A percentile compares a stretch with the other conserved stretches of the same genome.
These are phyloP conservation scores for Chloropsis hardwickii DNA, from an alignment of 2,113 vertebrate species.

Conservation along the genomic window DNA sequence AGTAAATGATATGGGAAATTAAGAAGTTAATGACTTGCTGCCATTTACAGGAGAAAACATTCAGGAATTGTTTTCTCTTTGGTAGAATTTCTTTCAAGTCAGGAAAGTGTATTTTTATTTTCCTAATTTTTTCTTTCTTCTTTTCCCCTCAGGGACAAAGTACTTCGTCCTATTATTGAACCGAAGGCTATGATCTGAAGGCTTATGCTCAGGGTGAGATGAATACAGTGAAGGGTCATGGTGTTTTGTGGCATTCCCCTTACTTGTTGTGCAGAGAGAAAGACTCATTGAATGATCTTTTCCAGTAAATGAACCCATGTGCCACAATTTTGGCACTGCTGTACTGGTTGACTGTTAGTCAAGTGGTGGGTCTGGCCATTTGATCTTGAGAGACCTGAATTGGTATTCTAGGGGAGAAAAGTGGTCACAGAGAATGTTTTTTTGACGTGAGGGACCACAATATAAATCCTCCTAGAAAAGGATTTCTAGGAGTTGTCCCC, in stretches of 20 bases:
- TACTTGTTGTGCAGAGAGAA: neutral
- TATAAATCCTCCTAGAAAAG: neutral
- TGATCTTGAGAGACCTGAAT: neutral
- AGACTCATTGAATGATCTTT: neutral
- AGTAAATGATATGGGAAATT: neutral
- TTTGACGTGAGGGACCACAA: neutral
- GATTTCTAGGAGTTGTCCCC: too few relatives aligned
- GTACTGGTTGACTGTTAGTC: neutral
- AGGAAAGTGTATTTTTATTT: neutral
- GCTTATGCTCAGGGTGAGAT: neutral
- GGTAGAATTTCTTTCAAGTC: neutral
- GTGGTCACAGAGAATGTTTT: neutral
- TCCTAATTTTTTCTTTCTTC: rapidly evolving
- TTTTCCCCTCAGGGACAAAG: neutral
- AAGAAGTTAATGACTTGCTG: neutral
- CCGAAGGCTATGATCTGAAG: neutral
- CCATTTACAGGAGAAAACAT: neutral
- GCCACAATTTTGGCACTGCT: neutral
- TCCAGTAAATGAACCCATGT: neutral
- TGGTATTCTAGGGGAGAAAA: neutral
- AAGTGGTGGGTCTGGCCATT: neutral
- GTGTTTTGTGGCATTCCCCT: neutral
- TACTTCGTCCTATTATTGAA: neutral
- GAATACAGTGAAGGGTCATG: neutral
- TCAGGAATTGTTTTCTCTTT: neutral